Evolutionary conservation across 2,797 vertebrate genomes (phyloP).

Genomic region (Ptychobarbus kaznakovi): DNA sequence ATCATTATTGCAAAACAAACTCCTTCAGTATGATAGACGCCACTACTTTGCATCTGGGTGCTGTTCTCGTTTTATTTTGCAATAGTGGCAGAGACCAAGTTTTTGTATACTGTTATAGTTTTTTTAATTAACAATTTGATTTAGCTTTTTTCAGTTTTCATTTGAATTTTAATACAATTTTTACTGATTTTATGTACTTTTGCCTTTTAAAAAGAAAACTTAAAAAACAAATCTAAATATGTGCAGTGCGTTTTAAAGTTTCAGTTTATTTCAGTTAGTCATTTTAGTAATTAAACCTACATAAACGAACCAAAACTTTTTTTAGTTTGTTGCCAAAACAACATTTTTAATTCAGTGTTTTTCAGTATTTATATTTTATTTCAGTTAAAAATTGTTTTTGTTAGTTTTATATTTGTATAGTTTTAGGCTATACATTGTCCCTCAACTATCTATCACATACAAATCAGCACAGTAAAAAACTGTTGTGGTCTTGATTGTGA

Average conservation of each 20-base stretch:
- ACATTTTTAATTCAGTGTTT: background rate
- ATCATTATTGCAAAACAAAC: background rate
- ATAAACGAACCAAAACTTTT: background rate
- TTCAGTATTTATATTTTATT: background rate
- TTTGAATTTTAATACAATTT: background rate
- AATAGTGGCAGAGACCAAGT: too few relatives aligned
- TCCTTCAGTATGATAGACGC: background rate
- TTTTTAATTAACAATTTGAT: background rate
- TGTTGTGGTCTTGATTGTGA: conserved; percentile 6
- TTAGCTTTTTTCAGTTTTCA: background rate
- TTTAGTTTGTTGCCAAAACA: background rate
- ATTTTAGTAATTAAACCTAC: too few relatives aligned
- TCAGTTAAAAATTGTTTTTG: background rate
- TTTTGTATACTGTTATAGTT: background rate
- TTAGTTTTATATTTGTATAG: background rate
- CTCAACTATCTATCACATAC: conserved; percentile 3
- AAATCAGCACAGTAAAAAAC: conserved; percentile 25
- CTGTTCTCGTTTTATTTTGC: background rate
- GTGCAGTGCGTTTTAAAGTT: background rate
- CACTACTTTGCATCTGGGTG: background rate
- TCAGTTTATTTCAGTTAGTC: background rate
- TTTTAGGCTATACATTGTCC: conserved; percentile 7
- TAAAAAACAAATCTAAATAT: background rate
- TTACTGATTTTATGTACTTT: background rate
- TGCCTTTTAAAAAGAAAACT: too few relatives aligned